Evolutionary conservation across 2,888 invertebrate species (phyloP), one percentile per base, ranked within the genome.

Genomic region (Hylaea fasciaria): DNA sequence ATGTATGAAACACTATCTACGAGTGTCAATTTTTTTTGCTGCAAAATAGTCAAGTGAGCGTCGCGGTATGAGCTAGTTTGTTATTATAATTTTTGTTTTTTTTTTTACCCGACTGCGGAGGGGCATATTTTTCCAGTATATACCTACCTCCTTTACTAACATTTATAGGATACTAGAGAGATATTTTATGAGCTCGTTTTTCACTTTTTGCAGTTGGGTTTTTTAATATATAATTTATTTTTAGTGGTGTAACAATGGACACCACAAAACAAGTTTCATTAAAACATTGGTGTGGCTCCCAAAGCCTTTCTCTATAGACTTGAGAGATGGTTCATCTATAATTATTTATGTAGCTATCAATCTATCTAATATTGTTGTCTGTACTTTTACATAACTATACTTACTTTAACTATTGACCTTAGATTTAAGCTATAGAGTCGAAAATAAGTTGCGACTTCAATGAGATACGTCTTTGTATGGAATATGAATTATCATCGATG

Each of bases 271-370:
- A 37, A 55, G 48, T 39, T 39, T 44, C 10, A 54, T 44, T 50
- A 50, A 51, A 54, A 59, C 22, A 14, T 29, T 13, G 41, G 40
- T 46, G 49, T 50, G 45, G 45, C 35, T 46, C 32, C 50, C 14
- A 13, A 55, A 47, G 40, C 60, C 60, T 60, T 60, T 60, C 60
- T 60, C 60, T 43, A n/a, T 37, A 48, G 32, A 53, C 14, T 51
- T 47, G 60, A 55, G 35, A 22, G 50, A 60, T 55, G 37, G 46
- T 32, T 55, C 45, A 35, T 60, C 60, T 29, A 53, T 45, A 53
- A 14, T 10, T 47, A 40, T 22, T 47, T 37, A 37, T 37, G 14
- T 32, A 32, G 29, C 9, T 29, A 13, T 46, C n/a, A n/a, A 22
- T 22, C 22, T 22, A 3, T 22, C 3, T 22, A 22, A n/a, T n/a